Evolutionary conservation across 2,888 invertebrate genomes (phyloP).

Genomic region (Caenorhabditis panamensis): DNA sequence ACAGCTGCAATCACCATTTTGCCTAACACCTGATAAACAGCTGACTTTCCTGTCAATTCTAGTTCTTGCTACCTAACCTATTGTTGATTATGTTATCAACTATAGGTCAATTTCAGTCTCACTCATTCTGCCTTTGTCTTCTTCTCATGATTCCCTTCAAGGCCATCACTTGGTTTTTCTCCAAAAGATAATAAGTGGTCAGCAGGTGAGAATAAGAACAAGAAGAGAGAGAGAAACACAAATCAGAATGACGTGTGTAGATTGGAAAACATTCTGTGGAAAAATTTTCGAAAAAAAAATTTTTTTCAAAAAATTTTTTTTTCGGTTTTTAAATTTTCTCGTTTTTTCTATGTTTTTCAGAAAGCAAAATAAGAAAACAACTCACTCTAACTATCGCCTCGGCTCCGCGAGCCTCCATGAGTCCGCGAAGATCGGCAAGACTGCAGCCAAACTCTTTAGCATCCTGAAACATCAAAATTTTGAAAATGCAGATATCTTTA

Average conservation of each 20-base stretch:
- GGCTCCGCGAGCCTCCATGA: slow-evolving; percentile 97
- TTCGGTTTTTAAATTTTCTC: too few relatives aligned
- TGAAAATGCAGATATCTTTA: not conserved
- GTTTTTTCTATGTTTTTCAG: not conserved
- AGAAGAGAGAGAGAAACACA: slow-evolving; percentile 24
- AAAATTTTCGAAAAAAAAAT: too few relatives aligned
- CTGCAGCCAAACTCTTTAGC: slow-evolving; percentile 82
- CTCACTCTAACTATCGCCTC: slow-evolving; percentile 92
- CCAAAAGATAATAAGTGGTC: slow-evolving; percentile 14
- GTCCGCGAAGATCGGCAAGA: slow-evolving; percentile 96
- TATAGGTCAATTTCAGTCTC: slow-evolving; percentile 39
- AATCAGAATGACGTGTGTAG: slow-evolving; percentile 49
- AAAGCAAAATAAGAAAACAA: slow-evolving; percentile 12
- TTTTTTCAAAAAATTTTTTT: not conserved
- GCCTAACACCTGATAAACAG: slow-evolving; percentile 14
- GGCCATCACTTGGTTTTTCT: slow-evolving; percentile 26
- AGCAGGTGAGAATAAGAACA: slow-evolving; percentile 29
- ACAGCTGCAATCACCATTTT: slow-evolving; percentile 66
- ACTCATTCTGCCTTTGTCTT: slow-evolving; percentile 15
- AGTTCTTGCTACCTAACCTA: slow-evolving; percentile 2
- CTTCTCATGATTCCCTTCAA: slow-evolving; percentile 15
- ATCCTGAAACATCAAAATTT: slow-evolving; percentile 56
- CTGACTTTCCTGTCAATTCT: slow-evolving; percentile 27
- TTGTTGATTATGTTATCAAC: not conserved
- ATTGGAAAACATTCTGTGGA: slow-evolving; percentile 20